Evolutionary conservation across 2,113 vertebrate species (phyloP).

Genomic region (Phocoena sinus): DNA sequence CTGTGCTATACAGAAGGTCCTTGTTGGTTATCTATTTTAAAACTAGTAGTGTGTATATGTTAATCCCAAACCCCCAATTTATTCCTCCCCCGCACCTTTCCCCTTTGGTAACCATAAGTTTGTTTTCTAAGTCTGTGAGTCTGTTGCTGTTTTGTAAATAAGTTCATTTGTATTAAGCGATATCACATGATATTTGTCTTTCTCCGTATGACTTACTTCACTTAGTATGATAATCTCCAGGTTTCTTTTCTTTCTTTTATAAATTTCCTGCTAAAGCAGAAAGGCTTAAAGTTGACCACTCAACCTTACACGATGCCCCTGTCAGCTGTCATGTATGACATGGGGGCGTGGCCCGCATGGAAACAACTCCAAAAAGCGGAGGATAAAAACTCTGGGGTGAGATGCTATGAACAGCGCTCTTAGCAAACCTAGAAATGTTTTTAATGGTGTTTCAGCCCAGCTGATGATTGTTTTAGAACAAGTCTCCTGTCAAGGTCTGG

Average conservation of each 20-base stretch:
- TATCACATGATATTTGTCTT: not conserved
- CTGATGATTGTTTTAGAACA: constrained; percentile 8
- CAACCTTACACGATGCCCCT: not conserved
- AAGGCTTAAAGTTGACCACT: not conserved
- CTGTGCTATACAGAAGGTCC: not conserved
- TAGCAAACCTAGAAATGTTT: constrained; percentile 9
- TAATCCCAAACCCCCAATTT: not conserved
- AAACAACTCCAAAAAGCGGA: not conserved
- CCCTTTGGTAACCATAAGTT: not conserved
- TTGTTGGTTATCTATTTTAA: not conserved
- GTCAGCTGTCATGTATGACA: not conserved
- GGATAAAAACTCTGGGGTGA: not conserved
- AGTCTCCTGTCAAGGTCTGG: constrained; percentile 11
- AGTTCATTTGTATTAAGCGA: not conserved
- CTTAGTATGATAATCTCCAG: not conserved
- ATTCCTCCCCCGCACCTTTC: not conserved
- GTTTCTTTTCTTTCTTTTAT: not conserved
- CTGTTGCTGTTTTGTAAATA: not conserved
- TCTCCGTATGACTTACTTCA: not conserved
- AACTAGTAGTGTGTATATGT: not conserved
- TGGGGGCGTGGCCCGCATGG: fast-evolving
- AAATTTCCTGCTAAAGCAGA: not conserved
- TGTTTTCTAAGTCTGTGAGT: not conserved
- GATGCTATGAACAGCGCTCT: not conserved
- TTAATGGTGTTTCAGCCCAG: constrained; percentile 14